These are phyloP conservation scores for Sinocyclocheilus maitianheensis DNA, from an alignment of 2,113 vertebrate genomes.

Conservation along the genomic window DNA sequence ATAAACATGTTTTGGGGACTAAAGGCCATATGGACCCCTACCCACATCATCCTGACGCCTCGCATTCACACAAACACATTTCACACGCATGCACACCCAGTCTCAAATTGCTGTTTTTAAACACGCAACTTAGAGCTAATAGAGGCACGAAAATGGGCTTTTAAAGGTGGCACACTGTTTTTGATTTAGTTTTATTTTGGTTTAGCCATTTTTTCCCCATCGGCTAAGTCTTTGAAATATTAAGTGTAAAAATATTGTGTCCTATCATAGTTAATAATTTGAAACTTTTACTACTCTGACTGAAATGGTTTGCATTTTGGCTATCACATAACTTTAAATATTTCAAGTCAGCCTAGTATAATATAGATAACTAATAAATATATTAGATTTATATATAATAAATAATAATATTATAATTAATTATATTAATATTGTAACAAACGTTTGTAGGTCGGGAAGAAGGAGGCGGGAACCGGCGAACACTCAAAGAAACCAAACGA, in stretches of 20 bases:
- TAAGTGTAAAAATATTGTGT: too few species aligned
- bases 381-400: too few species aligned
- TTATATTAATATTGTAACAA: too few species aligned
- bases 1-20: conserved; percentile 69
- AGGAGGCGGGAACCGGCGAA: too few species aligned
- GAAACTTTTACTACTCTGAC: not conserved
- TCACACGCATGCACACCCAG: conserved; percentile 42
- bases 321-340: not conserved
- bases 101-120: conserved; percentile 68
- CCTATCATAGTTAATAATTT: too few species aligned
- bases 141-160: conserved; percentile 54
- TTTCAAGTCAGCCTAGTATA: not conserved
- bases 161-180: not conserved
- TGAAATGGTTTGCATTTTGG: not conserved
- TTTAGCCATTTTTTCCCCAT: not conserved
- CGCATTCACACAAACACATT: conserved; percentile 33
- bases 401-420: too few species aligned
- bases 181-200: not conserved
- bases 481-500: too few species aligned
- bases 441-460: too few species aligned
- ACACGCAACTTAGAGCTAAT: conserved; percentile 65
- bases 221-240: too few species aligned
- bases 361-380: too few species aligned
- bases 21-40: conserved; percentile 58
- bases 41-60: conserved; percentile 5